Evolutionary conservation across 2,888 invertebrate species (phyloP).

Genomic region (Colletes collaris): DNA sequence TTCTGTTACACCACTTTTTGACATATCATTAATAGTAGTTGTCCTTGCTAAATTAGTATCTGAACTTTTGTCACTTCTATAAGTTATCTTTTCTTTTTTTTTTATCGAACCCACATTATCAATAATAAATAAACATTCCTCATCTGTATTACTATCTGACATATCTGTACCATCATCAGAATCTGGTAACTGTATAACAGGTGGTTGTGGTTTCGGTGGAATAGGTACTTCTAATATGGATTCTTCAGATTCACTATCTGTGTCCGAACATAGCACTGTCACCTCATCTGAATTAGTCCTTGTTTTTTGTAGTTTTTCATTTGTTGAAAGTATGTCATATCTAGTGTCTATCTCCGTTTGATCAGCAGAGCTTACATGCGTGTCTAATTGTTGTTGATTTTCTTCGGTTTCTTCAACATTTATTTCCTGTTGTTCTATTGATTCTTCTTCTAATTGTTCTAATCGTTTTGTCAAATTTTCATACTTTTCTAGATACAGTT

Average conservation of each 20-base stretch:
- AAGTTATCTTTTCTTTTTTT: conserved; percentile 1
- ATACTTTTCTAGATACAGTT: conserved; percentile 36
- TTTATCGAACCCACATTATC: neutral
- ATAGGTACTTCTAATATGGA: conserved; percentile 80
- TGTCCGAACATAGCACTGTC: conserved; percentile 15
- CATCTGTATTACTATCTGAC: neutral
- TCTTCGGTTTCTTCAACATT: neutral
- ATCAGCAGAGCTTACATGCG: neutral
- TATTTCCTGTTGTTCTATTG: neutral
- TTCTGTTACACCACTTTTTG: neutral
- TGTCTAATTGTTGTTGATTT: neutral
- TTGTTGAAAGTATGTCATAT: conserved; percentile 34
- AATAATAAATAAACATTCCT: neutral
- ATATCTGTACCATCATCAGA: conserved; percentile 68
- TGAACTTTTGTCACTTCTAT: neutral
- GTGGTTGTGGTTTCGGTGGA: conserved; percentile 78
- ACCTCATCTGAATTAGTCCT: conserved; percentile 12
- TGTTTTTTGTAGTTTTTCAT: conserved; percentile 21
- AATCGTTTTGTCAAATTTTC: conserved; percentile 15
- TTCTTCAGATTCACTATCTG: conserved; percentile 72
- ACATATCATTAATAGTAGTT: neutral
- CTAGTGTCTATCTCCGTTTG: conserved; percentile 26
- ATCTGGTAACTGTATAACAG: conserved; percentile 75
- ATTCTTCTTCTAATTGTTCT: neutral
- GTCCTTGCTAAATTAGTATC: neutral